phyloP scores from a whole-genome alignment of 2,797 vertebrate genomes.

The Poecilia gillii region DNA sequence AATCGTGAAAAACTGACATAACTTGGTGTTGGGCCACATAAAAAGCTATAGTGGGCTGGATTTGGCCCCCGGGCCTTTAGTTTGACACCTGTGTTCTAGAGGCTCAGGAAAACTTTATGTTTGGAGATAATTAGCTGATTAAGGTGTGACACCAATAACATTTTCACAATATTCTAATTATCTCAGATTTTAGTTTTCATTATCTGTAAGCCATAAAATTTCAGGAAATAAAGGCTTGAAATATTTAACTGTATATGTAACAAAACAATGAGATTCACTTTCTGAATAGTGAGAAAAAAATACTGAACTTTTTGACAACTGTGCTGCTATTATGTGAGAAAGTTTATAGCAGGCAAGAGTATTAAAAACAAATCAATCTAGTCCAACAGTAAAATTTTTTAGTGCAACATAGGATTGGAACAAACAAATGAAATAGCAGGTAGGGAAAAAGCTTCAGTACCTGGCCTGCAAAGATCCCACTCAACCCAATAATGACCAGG shows the following conservation, averaged over 20 bases:
- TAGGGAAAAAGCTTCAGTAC: conserved; percentile 35
- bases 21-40: too few species aligned
- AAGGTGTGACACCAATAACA: not conserved
- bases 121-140: not conserved
- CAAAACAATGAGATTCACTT: not conserved
- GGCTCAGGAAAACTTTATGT: not conserved
- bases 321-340: not conserved
- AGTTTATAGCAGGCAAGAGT: not conserved
- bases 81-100: not conserved
- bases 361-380: not conserved
- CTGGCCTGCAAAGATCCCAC: conserved; percentile 84
- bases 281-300: not conserved
- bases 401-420: not conserved
- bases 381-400: not conserved
- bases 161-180: not conserved
- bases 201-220: not conserved
- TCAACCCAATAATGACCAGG: conserved; percentile 83
- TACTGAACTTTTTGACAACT: not conserved
- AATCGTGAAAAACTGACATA: too few species aligned
- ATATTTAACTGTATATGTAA: not conserved
- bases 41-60: too few species aligned
- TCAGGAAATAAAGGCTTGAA: not conserved
- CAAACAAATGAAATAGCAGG: not conserved
- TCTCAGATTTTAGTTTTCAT: not conserved
- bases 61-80: too few species aligned